These are phyloP conservation scores for Lagodon rhomboides DNA, from an alignment of 2,797 vertebrate genomes.

Conservation along the genomic window DNA sequence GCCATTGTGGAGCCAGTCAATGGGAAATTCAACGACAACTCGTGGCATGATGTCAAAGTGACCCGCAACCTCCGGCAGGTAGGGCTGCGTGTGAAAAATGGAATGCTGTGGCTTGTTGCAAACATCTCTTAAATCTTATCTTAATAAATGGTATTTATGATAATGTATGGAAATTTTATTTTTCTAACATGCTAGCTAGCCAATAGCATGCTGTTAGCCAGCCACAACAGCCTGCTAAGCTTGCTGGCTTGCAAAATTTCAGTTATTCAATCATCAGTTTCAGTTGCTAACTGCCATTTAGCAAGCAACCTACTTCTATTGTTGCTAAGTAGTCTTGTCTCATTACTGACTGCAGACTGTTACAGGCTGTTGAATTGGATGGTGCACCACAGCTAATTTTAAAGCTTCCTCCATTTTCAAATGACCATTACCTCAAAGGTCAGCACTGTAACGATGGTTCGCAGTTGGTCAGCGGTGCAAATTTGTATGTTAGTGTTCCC, in stretches of 20 bases:
- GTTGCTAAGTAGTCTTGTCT: not conserved
- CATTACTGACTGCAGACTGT: not conserved
- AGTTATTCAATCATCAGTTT: too few relatives aligned
- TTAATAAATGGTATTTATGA: not conserved
- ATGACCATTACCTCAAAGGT: not conserved
- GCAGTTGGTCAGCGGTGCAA: not conserved
- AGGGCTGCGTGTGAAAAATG: slow-evolving; percentile 67
- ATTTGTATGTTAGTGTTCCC: not conserved
- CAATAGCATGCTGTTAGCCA: not conserved
- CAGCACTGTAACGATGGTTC: not conserved
- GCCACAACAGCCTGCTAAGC: not conserved
- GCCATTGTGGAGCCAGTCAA: slow-evolving; percentile 98
- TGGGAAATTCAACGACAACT: slow-evolving; percentile 98
- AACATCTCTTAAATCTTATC: not conserved
- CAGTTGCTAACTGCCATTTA: not conserved
- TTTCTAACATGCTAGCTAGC: not conserved
- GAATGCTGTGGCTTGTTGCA: not conserved
- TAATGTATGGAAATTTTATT: not conserved
- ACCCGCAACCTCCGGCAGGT: slow-evolving; percentile 99
- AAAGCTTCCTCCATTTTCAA: not conserved
- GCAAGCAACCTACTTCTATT: not conserved
- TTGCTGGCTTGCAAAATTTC: too few relatives aligned
- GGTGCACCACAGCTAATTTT: not conserved
- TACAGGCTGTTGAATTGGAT: not conserved
- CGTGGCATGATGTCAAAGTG: slow-evolving; percentile 99